Base-by-base conservation (phyloP, 2,888 invertebrate species). In the Conops quadrifasciatus region DNA sequence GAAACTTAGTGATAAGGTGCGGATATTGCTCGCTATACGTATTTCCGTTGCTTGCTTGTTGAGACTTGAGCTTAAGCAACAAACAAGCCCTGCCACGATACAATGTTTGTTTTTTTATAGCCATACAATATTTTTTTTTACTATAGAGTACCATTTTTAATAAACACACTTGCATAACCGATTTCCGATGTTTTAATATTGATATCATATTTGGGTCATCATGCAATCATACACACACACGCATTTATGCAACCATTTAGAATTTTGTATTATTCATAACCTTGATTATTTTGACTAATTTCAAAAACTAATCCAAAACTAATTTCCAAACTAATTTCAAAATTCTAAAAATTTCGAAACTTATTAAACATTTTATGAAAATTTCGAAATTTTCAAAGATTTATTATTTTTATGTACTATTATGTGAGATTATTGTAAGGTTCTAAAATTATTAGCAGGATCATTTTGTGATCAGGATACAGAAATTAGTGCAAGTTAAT, bases 31-130 rank as follows among this genome's bases (percentile, higher is more conserved):
- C 4, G 36, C 36, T 7, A 36, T 36, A 79, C 78, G 79, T 82
- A 81, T 83, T 83, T 83, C 83, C 84, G 79, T 77, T 79, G 77
- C 78, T 68, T 15, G 45, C 47, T 63, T 43, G 36, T 67, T 72
- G 68, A 71, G 70, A 72, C 71, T 70, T 70, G 67, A 73, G 70
- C 69, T 70, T 67, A 70, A 66, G 72, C 70, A 74, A 70, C 36
- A 7, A 7, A 9, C 36, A 7, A 7, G 36, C 4, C n/a, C 36
- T 36, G 36, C 71, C 36, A 67, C 62, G 64, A n/a, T 21, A 63
- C 30, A 65, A 58, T 67, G 15, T 15, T 16, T 59, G 21, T 45
- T 7, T 72, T 70, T 56, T 53, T 45, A 1, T 26, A 47, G 19
- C 9, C 9, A 4, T 36, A 36, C 36, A 36, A 36, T 36, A 36